Evolutionary conservation across 2,113 vertebrate genomes (phyloP), one percentile per base, ranked within the genome.

Genomic region (Coregonus clupeaformis): DNA sequence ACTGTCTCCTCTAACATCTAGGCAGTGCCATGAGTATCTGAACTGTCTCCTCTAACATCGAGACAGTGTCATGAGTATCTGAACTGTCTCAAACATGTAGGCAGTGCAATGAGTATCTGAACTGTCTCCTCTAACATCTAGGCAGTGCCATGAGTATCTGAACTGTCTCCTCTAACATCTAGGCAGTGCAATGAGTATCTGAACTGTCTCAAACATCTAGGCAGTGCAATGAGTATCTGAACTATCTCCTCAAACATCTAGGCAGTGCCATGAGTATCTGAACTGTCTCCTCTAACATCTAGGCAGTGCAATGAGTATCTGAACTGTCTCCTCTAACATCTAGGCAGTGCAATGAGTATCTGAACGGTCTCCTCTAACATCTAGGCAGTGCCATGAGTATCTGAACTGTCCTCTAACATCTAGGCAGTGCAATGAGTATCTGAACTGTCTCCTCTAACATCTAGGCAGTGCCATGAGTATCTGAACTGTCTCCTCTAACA

Each of bases 111-210:
- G 87, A 99, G 98, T 84, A 97, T 99, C 83, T 95, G 97, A 32
- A 32, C 32, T 32, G 32, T 0, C 32, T 32, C 1, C 25, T 24
- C 22, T 11, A 7, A 3, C n/a, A 62, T 22, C 59, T 14, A 98
- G 98, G 98, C 4, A 94, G 94, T 75, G 95, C 96, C 9, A 93
- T 98, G 87, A 99, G 98, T 84, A 97, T 99, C 83, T 95, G 97
- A 32, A 32, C 32, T 32, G 32, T 0, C 32, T 32, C 1, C 25
- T 24, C 22, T 11, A 7, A 3, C n/a, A 62, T 22, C 59, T 14
- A 98, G 98, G 98, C 4, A 94, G 94, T 75, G 95, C 96, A 7
- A 93, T 98, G 87, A 99, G 98, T 84, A 97, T 99, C 83, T 95
- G 97, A 32, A 32, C 32, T 49, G 5, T 22, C 25, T 24, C 22